A percentile compares a stretch with the other conserved stretches of the same genome.
These are phyloP conservation scores for Dendrocopos noguchii DNA, from an alignment of 2,113 vertebrate genomes.

Conservation along the genomic window DNA sequence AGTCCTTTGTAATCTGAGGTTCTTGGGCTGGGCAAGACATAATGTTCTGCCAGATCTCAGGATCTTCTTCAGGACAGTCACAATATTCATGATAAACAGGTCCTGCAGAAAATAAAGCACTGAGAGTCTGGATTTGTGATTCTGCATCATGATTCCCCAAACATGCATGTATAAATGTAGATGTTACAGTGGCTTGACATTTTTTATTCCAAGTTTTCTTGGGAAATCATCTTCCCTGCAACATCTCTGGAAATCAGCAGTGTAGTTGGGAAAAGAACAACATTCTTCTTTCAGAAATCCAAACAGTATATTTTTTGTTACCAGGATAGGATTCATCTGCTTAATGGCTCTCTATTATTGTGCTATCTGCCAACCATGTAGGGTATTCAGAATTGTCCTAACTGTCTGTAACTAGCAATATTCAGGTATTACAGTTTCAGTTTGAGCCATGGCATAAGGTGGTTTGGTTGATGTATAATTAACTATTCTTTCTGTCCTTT, in stretches of 20 bases:
- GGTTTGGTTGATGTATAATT: not conserved
- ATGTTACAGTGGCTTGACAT: not conserved
- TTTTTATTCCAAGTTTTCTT: not conserved
- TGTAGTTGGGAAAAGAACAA: not conserved
- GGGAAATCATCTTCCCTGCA: not conserved
- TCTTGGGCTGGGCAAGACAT: constrained; percentile 84
- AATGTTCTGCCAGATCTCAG: constrained; percentile 76
- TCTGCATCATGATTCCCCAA: not conserved
- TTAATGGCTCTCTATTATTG: not conserved
- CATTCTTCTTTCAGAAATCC: not conserved
- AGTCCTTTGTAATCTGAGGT: constrained; percentile 85
- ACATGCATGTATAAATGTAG: not conserved
- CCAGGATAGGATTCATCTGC: not conserved
- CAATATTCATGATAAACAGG: constrained; percentile 93
- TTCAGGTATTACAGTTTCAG: not conserved
- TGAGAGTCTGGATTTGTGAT: not conserved
- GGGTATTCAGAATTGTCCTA: not conserved
- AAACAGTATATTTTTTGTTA: not conserved
- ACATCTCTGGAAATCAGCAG: not conserved
- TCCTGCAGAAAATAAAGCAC: constrained; percentile 70
- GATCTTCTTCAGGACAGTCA: constrained; percentile 83
- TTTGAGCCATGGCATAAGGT: not conserved
- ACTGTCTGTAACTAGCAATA: not conserved
- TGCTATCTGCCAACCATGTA: not conserved
- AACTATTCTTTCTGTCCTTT: not conserved